Evolutionary conservation across 2,797 vertebrate genomes (phyloP), one percentile per base, ranked within the genome.

Genomic region (Halcyon leucocephala): DNA sequence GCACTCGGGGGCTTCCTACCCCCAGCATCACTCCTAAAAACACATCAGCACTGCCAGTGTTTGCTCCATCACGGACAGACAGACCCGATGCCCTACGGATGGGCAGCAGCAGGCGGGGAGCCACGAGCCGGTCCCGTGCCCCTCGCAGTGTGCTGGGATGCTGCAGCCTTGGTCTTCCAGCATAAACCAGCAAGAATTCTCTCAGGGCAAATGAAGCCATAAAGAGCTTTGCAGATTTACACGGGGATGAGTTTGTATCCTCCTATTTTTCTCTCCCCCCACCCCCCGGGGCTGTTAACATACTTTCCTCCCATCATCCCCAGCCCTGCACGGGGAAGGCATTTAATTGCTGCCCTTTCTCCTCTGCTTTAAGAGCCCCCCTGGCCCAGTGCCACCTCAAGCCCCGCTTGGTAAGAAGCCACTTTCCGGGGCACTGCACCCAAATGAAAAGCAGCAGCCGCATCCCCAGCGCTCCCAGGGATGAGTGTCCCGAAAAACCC

Each of bases 331-430:
- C 1, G 0, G 54, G 78, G 73, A 67, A 39, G 29, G 18, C 2
- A 5, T 70, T 78, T 95, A 93, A 96, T 89, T 84, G 77, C 77
- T 94, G 70, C 55, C 80, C 73, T 95, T 93, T 83, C 76, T 79
- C 49, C 37, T 58, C 48, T 25, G 64, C 67, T 61, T 28, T 67
- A 61, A 90, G 83, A 96, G 79, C 33, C 41, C 52, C 28, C 31
- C 60, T 0, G 0, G 86, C 70, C 44, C 5, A 0, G 54, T 0
- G 1, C 21, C 17, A 66, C 73, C 72, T 86, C 4, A 0, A 72
- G 91, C 39, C 76, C 81, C 9, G 2, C 39, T 33, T 3, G 0
- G 29, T 18, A 49, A 85, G n/a, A 31, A 82, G 77, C 65, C 1
- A 2, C 70, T 86, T 94, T 95, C 85, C 79, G 29, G 82, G 42